Percentiles rank a stretch among this genome's conserved stretches.
These are phyloP conservation scores for Noctua fimbriata DNA, from an alignment of 2,888 invertebrate species.

Conservation along the genomic window DNA sequence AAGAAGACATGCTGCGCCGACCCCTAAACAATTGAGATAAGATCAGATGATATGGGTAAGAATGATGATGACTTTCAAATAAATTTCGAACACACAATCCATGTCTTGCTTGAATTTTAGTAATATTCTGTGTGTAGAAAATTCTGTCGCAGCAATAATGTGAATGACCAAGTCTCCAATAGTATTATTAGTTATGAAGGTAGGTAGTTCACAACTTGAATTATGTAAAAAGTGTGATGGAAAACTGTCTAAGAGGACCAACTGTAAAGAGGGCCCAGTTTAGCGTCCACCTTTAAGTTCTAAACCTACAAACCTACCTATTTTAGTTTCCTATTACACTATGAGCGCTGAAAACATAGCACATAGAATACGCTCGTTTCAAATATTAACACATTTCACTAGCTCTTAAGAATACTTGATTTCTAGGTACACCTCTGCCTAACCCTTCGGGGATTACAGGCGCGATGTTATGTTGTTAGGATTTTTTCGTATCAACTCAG, in stretches of 20 bases:
- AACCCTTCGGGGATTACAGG: neutral
- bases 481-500: neutral
- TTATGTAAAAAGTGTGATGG: neutral
- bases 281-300: neutral
- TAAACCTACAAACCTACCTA: neutral
- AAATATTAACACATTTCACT: neutral
- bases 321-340: neutral
- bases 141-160: neutral
- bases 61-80: neutral
- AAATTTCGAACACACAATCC: neutral
- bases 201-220: neutral
- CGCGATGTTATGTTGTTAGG: neutral
- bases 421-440: neutral
- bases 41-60: neutral
- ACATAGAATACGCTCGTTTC: neutral
- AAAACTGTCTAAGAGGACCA: neutral
- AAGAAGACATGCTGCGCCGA: neutral
- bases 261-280: neutral
- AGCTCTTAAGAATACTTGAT: neutral
- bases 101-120: neutral
- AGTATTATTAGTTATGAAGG: neutral
- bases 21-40: neutral
- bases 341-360: too few relatives aligned
- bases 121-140: neutral
- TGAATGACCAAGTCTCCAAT: neutral